These are phyloP conservation scores for Galbula dea DNA, from an alignment of 2,113 vertebrate genomes.

Conservation along the genomic window DNA sequence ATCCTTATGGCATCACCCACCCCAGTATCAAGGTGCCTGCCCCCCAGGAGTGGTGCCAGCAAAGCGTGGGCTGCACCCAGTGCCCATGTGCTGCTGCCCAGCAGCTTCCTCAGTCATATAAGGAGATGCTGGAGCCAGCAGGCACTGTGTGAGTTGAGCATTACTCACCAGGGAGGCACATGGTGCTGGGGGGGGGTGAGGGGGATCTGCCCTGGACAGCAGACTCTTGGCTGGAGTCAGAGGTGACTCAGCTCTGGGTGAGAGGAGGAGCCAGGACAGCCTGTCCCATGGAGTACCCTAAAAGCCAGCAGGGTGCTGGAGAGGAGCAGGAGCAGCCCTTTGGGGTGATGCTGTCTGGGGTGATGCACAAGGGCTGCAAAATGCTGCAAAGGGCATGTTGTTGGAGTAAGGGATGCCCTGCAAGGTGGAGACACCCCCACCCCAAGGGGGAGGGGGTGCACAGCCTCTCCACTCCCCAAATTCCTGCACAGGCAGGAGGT, in stretches of 20 bases:
- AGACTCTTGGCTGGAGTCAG: background rate
- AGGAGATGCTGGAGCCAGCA: constrained; percentile 42
- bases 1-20: accelerated
- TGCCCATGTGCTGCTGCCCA: background rate
- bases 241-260: constrained; percentile 13
- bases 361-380: accelerated
- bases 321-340: background rate
- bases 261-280: background rate
- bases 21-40: accelerated
- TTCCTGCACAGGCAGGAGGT: background rate
- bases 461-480: background rate
- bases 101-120: constrained; percentile 50
- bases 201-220: background rate
- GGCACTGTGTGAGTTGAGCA: background rate
- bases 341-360: too few species aligned
- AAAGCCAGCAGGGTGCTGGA: background rate
- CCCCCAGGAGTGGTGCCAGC: accelerated
- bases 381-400: background rate
- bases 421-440: background rate
- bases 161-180: constrained; percentile 60
- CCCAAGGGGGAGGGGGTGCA: accelerated
- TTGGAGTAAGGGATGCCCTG: accelerated
- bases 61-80: background rate
- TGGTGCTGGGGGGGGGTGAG: background rate
- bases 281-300: background rate